Conservation (phyloP, 1,140 invertebrate species). For the Cephus cinctus region DNA sequence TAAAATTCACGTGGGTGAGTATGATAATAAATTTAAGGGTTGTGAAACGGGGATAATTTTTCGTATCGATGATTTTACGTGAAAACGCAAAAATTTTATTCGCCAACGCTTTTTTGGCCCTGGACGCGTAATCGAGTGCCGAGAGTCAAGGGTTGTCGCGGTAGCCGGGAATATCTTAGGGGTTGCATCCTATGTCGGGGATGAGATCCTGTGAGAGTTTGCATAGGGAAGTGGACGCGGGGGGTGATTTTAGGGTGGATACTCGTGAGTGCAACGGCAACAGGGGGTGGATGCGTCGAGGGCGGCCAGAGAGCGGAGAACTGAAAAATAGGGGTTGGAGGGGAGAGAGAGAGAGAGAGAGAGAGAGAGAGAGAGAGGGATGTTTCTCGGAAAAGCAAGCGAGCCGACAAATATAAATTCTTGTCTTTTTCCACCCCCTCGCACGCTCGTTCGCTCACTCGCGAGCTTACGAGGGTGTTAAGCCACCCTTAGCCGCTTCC, state of each 20-base stretch:
- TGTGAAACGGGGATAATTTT: too few relatives aligned
- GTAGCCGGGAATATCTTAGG: slow-evolving; percentile 7
- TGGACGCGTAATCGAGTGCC: too few relatives aligned
- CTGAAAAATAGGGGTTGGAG: background rate
- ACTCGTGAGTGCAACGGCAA: too few relatives aligned
- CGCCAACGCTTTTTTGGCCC: too few relatives aligned
- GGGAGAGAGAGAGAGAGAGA: background rate
- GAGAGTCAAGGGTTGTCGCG: slow-evolving; percentile 7
- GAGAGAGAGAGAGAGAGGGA: slow-evolving; percentile 15
- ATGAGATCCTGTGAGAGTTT: slow-evolving; percentile 27
- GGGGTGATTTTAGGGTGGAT: too few relatives aligned
- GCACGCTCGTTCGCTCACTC: slow-evolving; percentile 30
- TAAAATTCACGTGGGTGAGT: too few relatives aligned
- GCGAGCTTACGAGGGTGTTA: slow-evolving; percentile 34
- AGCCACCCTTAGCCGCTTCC: slow-evolving; percentile 23
- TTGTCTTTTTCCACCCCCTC: slow-evolving; percentile 16
- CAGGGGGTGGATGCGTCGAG: background rate
- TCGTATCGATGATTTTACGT: too few relatives aligned
- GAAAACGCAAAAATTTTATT: too few relatives aligned
- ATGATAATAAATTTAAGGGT: too few relatives aligned
- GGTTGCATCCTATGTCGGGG: slow-evolving; percentile 12
- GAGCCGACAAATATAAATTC: slow-evolving; percentile 37
- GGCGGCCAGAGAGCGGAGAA: too few relatives aligned
- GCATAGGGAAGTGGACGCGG: too few relatives aligned
- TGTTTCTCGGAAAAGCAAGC: slow-evolving; percentile 27